These are phyloP conservation scores for Drosophila nr. perissopoda DNA, from an alignment of 2,888 invertebrate species.

Conservation along the genomic window DNA sequence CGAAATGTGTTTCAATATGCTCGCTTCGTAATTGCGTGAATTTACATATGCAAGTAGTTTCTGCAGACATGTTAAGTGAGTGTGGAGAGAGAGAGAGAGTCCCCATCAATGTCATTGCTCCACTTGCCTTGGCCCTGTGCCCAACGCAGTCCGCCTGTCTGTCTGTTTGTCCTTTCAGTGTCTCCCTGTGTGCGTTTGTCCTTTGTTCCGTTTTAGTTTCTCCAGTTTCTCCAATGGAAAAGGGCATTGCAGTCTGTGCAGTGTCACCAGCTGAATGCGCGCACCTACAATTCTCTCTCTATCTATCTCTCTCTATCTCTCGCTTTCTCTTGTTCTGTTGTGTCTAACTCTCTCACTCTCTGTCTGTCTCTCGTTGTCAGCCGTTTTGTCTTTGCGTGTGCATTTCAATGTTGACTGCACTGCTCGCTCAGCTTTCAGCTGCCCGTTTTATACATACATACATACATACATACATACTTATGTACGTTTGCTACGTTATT, in stretches of 20 bases:
- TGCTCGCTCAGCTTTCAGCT: conserved; percentile 60
- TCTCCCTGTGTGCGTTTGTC: conserved; percentile 25
- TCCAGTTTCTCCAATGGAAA: conserved; percentile 47
- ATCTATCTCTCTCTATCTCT: neutral
- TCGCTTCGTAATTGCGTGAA: neutral
- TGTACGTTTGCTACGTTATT: conserved; percentile 17
- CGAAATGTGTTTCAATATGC: conserved; percentile 1
- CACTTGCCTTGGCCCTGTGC: conserved; percentile 77
- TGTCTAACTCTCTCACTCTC: conserved; percentile 12
- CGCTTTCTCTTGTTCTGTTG: conserved; percentile 4
- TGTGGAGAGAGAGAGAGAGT: neutral
- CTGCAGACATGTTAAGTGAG: conserved; percentile 10
- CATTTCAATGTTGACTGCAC: conserved; percentile 47
- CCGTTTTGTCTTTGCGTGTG: conserved; percentile 52
- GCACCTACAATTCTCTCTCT: conserved; percentile 34
- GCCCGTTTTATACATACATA: conserved; percentile 32
- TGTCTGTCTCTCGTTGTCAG: conserved; percentile 35
- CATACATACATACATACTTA: neutral
- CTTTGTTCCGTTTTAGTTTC: conserved; percentile 63
- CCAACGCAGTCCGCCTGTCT: conserved; percentile 40
- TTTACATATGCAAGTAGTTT: neutral
- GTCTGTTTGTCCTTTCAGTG: neutral
- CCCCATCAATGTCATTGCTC: conserved; percentile 63
- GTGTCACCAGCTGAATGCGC: conserved; percentile 70
- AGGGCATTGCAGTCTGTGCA: conserved; percentile 51